Conservation (phyloP, 2,113 vertebrate species). For the Hippopotamus amphibius region DNA sequence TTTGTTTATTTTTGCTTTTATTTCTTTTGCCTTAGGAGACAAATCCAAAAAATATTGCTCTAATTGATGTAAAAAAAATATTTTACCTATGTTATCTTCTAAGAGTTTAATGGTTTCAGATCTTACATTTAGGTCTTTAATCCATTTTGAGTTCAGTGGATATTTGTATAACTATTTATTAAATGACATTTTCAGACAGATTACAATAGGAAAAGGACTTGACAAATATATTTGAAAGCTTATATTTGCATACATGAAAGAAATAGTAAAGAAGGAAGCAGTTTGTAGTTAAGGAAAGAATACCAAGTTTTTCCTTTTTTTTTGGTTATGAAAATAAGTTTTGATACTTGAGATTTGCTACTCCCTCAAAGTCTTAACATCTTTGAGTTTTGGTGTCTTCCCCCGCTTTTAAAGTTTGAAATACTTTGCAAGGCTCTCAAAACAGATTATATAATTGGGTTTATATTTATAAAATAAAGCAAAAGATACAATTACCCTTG, state of each 20-base stretch:
- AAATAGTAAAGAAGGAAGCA: not conserved
- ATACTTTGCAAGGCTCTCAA: not conserved
- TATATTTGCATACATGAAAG: not conserved
- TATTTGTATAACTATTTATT: not conserved
- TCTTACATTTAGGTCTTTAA: not conserved
- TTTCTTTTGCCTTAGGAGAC: too few relatives aligned
- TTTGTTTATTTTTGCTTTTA: too few relatives aligned
- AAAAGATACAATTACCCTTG: not conserved
- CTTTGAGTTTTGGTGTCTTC: not conserved
- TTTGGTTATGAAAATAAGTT: not conserved
- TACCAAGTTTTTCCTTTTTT: not conserved
- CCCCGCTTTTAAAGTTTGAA: not conserved
- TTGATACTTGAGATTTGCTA: not conserved
- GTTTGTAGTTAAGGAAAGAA: not conserved
- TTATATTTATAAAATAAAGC: slow-evolving; percentile 8
- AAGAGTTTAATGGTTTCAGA: not conserved
- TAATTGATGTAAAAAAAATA: not conserved
- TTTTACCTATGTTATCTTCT: not conserved
- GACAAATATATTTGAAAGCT: not conserved
- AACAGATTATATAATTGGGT: not conserved
- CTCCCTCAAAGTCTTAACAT: not conserved
- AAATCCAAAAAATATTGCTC: not conserved
- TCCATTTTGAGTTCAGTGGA: not conserved
- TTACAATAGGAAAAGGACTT: not conserved
- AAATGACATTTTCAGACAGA: not conserved